Percentiles rank a stretch among this genome's conserved stretches.
Evolutionary conservation across 2,113 vertebrate species (phyloP).

Genomic region (Microtus richardsoni): DNA sequence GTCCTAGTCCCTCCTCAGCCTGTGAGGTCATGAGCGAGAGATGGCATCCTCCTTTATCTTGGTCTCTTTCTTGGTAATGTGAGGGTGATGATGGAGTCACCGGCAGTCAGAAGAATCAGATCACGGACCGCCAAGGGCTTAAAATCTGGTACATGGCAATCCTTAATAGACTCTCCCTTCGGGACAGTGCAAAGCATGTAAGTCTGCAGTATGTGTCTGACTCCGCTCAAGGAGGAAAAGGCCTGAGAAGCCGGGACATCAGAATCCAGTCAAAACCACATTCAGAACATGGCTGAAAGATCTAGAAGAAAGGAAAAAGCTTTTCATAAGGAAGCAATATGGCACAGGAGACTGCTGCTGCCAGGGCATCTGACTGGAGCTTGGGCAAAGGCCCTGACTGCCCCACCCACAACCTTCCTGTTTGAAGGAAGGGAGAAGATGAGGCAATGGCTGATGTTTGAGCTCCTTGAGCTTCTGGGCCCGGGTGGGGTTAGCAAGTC

Average conservation of each 20-base stretch:
- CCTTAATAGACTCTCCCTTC: not conserved
- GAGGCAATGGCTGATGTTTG: accelerated
- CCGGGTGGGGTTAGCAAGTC: not conserved
- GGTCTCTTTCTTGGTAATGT: not conserved
- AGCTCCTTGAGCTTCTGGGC: not conserved
- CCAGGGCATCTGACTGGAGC: not conserved
- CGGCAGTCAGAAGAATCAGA: no score
- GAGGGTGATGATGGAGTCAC: no score
- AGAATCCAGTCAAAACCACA: not conserved
- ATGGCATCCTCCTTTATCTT: not conserved
- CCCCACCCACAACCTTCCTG: not conserved
- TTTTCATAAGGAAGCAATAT: accelerated
- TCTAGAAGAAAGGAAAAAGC: not conserved
- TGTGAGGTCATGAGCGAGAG: not conserved
- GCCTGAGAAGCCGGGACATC: not conserved
- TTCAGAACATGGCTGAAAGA: not conserved
- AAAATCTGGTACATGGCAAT: not conserved
- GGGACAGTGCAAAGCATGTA: no score
- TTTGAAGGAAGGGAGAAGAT: not conserved
- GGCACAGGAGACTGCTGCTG: not conserved
- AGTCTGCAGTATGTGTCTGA: accelerated
- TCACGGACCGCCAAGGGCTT: not conserved
- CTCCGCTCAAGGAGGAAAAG: not conserved
- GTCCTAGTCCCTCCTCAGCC: not conserved
- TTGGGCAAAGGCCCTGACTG: not conserved